Conservation (phyloP, 2,113 vertebrate species). For the Lucifuga dentata region DNA sequence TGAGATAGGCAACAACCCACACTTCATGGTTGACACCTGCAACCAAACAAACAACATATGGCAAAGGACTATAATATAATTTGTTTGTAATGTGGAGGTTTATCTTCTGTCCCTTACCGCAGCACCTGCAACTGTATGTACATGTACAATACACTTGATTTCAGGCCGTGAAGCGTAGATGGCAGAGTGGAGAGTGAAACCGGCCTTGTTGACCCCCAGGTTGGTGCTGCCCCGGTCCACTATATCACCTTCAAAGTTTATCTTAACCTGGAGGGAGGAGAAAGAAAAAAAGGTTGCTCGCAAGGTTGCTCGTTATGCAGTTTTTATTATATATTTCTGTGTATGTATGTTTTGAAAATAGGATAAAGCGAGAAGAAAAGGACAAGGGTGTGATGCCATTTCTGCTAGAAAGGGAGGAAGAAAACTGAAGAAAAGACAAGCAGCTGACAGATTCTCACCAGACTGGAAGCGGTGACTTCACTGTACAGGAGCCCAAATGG, state of each 20-base stretch:
- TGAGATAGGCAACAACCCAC: constrained; percentile 94
- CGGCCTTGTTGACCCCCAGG: constrained; percentile 93
- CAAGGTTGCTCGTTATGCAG: background rate
- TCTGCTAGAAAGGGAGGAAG: background rate
- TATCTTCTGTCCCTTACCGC: constrained; percentile 84
- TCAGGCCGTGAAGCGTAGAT: constrained; percentile 92
- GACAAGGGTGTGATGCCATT: no score
- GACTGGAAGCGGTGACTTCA: constrained; percentile 95
- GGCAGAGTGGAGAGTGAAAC: constrained; percentile 93
- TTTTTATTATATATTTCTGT: no score
- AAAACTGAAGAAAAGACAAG: background rate
- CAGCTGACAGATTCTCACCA: constrained; percentile 84
- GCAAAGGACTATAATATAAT: background rate
- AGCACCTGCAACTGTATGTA: constrained; percentile 93
- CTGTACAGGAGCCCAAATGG: constrained; percentile 98
- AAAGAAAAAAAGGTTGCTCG: background rate
- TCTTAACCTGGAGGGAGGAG: constrained; percentile 86
- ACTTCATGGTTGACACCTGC: constrained; percentile 98
- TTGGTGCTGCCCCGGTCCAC: constrained; percentile 97
- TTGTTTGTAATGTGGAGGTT: background rate
- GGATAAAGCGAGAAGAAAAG: no score
- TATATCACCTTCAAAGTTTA: constrained; percentile 93
- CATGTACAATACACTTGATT: constrained; percentile 91
- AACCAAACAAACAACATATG: constrained; percentile 1
- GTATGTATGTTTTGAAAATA: no score